Base-by-base conservation (phyloP, 2,888 invertebrate species). In the Scaptomyza parva region DNA sequence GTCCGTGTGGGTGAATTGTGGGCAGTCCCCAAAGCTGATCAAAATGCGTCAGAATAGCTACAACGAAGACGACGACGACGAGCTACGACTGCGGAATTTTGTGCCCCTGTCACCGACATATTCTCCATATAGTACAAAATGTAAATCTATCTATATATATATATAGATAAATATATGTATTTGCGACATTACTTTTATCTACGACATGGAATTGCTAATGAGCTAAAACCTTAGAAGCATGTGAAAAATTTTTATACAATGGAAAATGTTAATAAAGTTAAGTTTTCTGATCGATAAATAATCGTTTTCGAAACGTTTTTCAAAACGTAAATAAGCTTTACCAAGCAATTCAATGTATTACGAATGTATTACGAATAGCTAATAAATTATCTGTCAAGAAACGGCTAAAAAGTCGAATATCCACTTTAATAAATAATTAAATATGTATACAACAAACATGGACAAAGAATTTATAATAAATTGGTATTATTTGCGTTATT, bases 41-140 rank as follows among this genome's bases (percentile, higher is more conserved):
- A 64, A 86, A 79, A 76, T 80, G 77, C 80, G 86, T 80, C 80
- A 80, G 86, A 73, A 58, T 48, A 48, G 8, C 28, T 1, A 9
- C 8, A 28, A 28, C n/a, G n/a, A n/a, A n/a, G n/a, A n/a, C n/a
- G n/a, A 22, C 63, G 52, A 43, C 76, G 63, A 82, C 79, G 66
- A 64, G 71, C 52, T 39, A 33, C 28, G 85, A 82, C 76, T 78
- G 51, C 72, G 61, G 58, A 81, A 78, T 82, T 37, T 47, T 43
- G 53, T 17, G 18, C 43, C 70, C 76, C 83, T 79, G 74, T 73
- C n/a, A n/a, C n/a, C 86, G 83, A 86, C 80, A 80, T 76, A 60
- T 79, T 67, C 77, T 66, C 8, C 17, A 35, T 8, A 35, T 35
- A 17, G 11, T 11, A 14, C 35, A 22, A 20, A n/a, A 22, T 22